Base-by-base conservation (phyloP, 2,797 vertebrate genomes). In the Gadopsis bispinosus region DNA sequence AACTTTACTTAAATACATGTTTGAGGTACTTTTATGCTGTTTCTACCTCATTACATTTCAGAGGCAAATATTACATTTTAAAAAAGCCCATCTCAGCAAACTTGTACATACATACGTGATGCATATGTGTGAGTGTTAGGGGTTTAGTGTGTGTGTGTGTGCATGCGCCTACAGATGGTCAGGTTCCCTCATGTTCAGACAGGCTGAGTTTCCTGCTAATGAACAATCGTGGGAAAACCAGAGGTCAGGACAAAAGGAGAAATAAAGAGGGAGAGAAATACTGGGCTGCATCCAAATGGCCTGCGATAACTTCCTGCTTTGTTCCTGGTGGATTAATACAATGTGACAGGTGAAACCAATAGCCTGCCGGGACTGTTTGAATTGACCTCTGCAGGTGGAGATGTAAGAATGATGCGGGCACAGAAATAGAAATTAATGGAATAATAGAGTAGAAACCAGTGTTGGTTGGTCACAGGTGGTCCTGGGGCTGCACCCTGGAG, bases 221-320 rank as follows among this genome's bases (percentile, higher is more conserved):
- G 93, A 97, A 99, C 97, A 99, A 97, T 99, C 90, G 96, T 98
- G 97, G 97, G 97, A 98, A 98, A 96, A 87, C 69, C 91, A 92
- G 88, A 91, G 93, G 91, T 91, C 90, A 90, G 87, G 90, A 94
- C 89, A 92, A 90, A 91, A 88, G 90, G 79, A 92, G 79, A 94
- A 94, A 94, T 88, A 90, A 84, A 87, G 79, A 77, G 59, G 77
- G n/a, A 76, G 69, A 75, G 66, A 90, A 88, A 92, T 93, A 93
- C 86, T 95, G 95, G 94, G 91, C 92, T 94, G 85, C 92, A 90
- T 97, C 96, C 96, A 97, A 97, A 97, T 97, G 96, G 95, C 73
- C 89, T 4, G 76, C 83, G 72, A 93, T 75, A 79, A 91, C 92
- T 94, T 94, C 93, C 93, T 94, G 83, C 87, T 29, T 41, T 73